Base-by-base conservation (phyloP, 1,140 invertebrate genomes). In the Monochamus saltuarius region DNA sequence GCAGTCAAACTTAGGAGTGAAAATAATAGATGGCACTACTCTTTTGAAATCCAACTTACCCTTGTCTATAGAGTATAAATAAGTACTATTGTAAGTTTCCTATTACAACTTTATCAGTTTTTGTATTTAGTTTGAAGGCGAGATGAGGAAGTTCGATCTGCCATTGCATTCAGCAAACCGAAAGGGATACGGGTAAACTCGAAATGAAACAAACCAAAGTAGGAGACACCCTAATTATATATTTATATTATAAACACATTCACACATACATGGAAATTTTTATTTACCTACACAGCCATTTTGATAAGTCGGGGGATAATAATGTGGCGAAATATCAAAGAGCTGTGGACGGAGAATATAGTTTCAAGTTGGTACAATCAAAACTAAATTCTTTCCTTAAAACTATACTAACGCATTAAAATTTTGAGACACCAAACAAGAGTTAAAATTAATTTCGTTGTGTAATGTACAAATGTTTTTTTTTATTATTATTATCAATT, bases 201-300 rank as follows among this genome's bases (percentile, higher is more conserved):
- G 11, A 11, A 19, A 39, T 42, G 34, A 40, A 55, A 58, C 52
- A 60, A 51, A 62, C 49, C 46, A 16, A 54, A 55, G 35, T 68
- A 65, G 61, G 61, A 70, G 68, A 72, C 63, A 66, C 56, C 66
- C 66, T 65, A 70, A 63, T 62, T 72, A 67, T 72, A 70, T 73
- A 71, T 72, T 72, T 73, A 64, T 71, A 68, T 71, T 72, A 68
- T 70, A 74, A 70, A 74, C 71, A 74, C 72, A 74, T 74, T 73
- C 72, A 74, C 72, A 74, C 71, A 46, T 74, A 74, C 67, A 73
- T 62, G 65, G 59, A 64, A 54, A 70, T 65, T 62, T 59, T 39
- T 37, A 36, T 47, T 67, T 64, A 64, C 61, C 59, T 64, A 64
- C 56, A 74, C 69, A 72, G 69, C 69, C 70, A 59, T 70, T 67